Conservation (phyloP, 2,113 vertebrate genomes). For the Myanophis thanlyinensis region DNA sequence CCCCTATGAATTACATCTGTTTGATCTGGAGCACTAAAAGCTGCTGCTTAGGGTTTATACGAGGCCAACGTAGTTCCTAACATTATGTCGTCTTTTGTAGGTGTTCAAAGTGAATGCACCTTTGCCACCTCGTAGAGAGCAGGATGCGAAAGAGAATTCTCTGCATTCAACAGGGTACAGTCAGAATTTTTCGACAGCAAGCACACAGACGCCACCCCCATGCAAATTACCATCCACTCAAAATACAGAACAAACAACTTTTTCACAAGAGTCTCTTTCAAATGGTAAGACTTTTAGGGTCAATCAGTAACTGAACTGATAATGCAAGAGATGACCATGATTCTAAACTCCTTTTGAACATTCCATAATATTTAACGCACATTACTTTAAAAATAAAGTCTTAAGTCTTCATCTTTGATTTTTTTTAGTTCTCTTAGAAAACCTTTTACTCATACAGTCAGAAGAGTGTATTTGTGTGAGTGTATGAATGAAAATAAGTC, state of each 20-base stretch:
- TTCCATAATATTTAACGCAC: background rate
- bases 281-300: conserved; percentile 62
- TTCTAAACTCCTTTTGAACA: background rate
- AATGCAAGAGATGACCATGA: background rate
- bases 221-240: conserved; percentile 72
- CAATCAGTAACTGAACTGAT: background rate
- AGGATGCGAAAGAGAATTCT: conserved; percentile 75
- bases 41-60: background rate
- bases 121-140: conserved; percentile 76
- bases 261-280: conserved; percentile 68
- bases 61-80: background rate
- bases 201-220: conserved; percentile 91
- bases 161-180: conserved; percentile 71
- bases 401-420: background rate
- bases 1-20: background rate
- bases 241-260: conserved; percentile 72
- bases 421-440: background rate
- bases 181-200: conserved; percentile 80
- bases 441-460: background rate
- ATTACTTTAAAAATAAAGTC: background rate
- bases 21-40: background rate
- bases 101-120: conserved; percentile 84
- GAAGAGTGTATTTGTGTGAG: too few species aligned
- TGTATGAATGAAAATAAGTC: too few species aligned
- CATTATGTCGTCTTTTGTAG: conserved; percentile 60